Evolutionary conservation across 2,113 vertebrate genomes (phyloP).

Genomic region (Nannobrachium achirus): DNA sequence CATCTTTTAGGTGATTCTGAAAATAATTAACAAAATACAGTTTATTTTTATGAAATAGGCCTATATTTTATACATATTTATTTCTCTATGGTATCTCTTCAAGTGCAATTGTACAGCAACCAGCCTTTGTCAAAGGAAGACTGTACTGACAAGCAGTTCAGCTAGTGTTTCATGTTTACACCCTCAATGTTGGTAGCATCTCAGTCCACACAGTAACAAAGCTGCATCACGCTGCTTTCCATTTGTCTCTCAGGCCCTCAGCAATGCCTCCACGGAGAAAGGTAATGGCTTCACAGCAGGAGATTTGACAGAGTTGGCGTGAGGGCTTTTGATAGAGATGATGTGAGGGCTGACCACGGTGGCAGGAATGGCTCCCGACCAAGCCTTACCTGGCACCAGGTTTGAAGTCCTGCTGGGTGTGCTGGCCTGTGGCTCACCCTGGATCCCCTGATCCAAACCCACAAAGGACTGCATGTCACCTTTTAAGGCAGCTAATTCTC

Average conservation of each 20-base stretch:
- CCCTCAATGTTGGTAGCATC: neutral
- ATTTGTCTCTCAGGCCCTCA: conserved; percentile 71
- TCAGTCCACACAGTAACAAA: conserved; percentile 41
- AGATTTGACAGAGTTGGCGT: conserved; percentile 59
- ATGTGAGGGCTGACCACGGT: conserved; percentile 19
- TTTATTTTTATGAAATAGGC: conserved; percentile 24
- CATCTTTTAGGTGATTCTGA: conserved; percentile 3
- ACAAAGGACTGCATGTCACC: conserved; percentile 33
- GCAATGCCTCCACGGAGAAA: conserved; percentile 79
- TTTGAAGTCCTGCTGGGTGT: conserved; percentile 57
- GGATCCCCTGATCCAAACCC: conserved; percentile 44
- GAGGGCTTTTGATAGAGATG: conserved; percentile 59
- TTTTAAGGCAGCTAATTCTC: conserved; percentile 33
- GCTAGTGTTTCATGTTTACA: conserved; percentile 16
- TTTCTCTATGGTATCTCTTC: neutral
- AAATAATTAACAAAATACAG: conserved; percentile 45
- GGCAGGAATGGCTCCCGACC: conserved; percentile 37
- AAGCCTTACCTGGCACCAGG: conserved; percentile 35
- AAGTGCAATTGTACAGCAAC: conserved; percentile 7
- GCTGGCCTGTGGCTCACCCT: conserved; percentile 25
- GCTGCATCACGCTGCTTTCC: conserved; percentile 21
- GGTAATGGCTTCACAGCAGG: conserved; percentile 62
- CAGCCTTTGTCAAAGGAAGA: conserved; percentile 1
- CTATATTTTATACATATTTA: too few species aligned
- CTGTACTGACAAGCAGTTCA: conserved; percentile 1